Evolutionary conservation across 2,113 vertebrate species (phyloP).

Genomic region (Lampris megalopsis): DNA sequence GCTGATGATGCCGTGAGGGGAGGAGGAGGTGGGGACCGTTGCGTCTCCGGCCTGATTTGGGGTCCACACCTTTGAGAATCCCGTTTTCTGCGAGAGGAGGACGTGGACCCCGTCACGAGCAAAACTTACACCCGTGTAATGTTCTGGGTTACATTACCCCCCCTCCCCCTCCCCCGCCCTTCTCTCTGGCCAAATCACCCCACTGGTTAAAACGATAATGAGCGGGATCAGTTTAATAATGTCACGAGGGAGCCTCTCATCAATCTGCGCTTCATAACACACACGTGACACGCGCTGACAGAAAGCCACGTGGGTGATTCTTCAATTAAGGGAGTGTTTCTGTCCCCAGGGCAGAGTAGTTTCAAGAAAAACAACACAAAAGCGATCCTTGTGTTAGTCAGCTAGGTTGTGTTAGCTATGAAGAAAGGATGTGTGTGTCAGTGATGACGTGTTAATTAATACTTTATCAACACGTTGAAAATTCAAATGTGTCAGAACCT

Average conservation of each 20-base stretch:
- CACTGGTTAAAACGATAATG: slow-evolving; percentile 80
- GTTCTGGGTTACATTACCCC: slow-evolving; percentile 44
- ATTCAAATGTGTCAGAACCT: too few relatives aligned
- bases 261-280: slow-evolving; percentile 72
- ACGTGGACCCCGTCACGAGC: slow-evolving; percentile 20
- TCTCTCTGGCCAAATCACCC: slow-evolving; percentile 43
- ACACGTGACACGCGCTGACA: slow-evolving; percentile 56
- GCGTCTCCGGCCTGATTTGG: slow-evolving; percentile 17
- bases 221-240: slow-evolving; percentile 79
- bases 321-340: too few relatives aligned
- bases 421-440: too few relatives aligned
- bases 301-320: slow-evolving; percentile 14
- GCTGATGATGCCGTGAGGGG: slow-evolving; percentile 31
- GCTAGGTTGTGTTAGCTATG: too few relatives aligned
- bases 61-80: slow-evolving; percentile 20
- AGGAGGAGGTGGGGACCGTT: neutral
- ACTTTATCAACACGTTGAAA: too few relatives aligned
- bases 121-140: slow-evolving; percentile 31
- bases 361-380: too few relatives aligned
- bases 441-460: too few relatives aligned
- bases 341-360: too few relatives aligned
- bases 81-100: slow-evolving; percentile 6
- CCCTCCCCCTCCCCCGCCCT: slow-evolving; percentile 37
- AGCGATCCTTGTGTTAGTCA: too few relatives aligned
- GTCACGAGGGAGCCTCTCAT: slow-evolving; percentile 66